These are phyloP conservation scores for Acronicta aceris DNA, from an alignment of 2,888 invertebrate genomes.

Conservation along the genomic window DNA sequence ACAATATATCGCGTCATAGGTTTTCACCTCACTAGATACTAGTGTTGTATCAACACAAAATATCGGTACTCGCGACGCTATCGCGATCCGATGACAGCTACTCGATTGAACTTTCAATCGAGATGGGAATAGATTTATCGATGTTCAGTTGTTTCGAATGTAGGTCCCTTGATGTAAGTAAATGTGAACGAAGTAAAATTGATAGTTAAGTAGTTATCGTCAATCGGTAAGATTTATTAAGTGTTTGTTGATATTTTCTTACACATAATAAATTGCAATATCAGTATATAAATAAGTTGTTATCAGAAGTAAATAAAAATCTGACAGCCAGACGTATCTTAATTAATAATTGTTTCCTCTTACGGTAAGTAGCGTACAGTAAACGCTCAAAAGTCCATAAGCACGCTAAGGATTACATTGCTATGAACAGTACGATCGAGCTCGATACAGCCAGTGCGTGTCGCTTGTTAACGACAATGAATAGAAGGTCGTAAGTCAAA, in stretches of 20 bases:
- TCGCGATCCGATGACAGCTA: constrained; percentile 62
- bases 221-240: constrained; percentile 7
- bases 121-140: constrained; percentile 58
- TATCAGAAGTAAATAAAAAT: not conserved
- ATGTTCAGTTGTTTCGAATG: constrained; percentile 42
- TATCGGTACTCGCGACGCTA: constrained; percentile 66
- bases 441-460: too few relatives aligned
- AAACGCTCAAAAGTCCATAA: too few relatives aligned
- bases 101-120: constrained; percentile 59
- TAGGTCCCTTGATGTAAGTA: constrained; percentile 37
- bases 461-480: too few relatives aligned
- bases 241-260: constrained; percentile 13
- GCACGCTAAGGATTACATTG: too few relatives aligned
- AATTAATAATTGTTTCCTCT: not conserved
- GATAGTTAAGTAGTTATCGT: constrained; percentile 17
- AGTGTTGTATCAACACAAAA: constrained; percentile 60
- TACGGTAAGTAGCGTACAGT: not conserved
- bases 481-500: too few relatives aligned
- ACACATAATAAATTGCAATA: constrained; percentile 19
- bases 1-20: constrained; percentile 59
- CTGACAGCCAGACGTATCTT: not conserved
- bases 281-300: not conserved
- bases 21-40: constrained; percentile 60
- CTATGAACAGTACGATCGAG: too few relatives aligned
- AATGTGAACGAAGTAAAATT: constrained; percentile 30